Conservation (phyloP, 2,113 vertebrate species). For the Malurus cyaneus region DNA sequence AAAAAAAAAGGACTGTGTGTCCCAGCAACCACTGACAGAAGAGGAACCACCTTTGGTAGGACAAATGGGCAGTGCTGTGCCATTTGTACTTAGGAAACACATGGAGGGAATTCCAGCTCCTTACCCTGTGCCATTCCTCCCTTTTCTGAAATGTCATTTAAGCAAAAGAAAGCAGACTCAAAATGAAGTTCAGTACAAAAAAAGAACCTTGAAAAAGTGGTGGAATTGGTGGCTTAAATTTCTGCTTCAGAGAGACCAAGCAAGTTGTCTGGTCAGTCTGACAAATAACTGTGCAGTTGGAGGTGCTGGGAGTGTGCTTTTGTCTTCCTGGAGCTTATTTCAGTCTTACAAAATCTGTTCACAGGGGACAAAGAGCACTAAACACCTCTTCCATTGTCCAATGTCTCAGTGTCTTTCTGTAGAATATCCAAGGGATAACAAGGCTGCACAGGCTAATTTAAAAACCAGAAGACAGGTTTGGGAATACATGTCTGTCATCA, state of each 20-base stretch:
- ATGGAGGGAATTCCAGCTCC: background rate
- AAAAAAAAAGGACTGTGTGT: background rate
- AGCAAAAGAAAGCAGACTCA: background rate
- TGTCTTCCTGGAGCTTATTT: background rate
- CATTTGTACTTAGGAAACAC: background rate
- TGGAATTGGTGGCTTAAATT: background rate
- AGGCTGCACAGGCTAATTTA: background rate
- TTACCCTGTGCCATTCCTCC: background rate
- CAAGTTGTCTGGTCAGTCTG: background rate
- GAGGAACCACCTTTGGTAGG: background rate
- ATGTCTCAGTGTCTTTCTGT: background rate
- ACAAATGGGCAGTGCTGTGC: background rate
- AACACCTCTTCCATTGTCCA: background rate
- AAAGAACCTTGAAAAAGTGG: background rate
- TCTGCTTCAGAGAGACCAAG: background rate
- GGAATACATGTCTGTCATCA: background rate
- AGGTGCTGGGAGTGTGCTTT: background rate
- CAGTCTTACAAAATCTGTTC: background rate
- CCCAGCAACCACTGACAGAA: background rate
- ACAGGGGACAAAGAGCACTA: background rate
- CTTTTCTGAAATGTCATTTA: background rate
- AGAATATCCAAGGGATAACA: background rate
- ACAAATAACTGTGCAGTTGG: background rate
- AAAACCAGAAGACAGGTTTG: background rate
- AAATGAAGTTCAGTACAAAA: background rate